Percentiles rank a stretch among this genome's conserved stretches.
Evolutionary conservation across 2,797 vertebrate genomes (phyloP).

Genomic region (Ctenopoma multispine): DNA sequence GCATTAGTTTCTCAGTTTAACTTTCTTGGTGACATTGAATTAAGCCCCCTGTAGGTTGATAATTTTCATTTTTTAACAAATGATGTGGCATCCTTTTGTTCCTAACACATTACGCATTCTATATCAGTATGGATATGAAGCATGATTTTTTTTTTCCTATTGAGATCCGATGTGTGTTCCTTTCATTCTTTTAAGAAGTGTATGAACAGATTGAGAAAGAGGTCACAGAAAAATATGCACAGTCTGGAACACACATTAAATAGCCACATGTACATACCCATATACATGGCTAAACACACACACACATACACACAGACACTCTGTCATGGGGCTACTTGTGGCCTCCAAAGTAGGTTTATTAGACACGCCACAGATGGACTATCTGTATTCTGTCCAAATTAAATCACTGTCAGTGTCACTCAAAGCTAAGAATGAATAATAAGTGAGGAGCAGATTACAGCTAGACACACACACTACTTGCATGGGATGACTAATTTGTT

Average conservation of each 20-base stretch:
- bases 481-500: constrained; percentile 36
- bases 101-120: too few species aligned
- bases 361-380: constrained; percentile 68
- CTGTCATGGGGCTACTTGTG: constrained; percentile 36
- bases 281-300: neutral
- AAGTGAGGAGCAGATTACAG: constrained; percentile 55
- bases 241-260: constrained; percentile 33
- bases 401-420: constrained; percentile 63
- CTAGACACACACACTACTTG: constrained; percentile 32
- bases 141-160: too few species aligned
- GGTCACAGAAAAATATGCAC: constrained; percentile 51
- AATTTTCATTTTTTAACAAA: too few species aligned
- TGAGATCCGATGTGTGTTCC: too few species aligned
- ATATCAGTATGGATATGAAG: too few species aligned
- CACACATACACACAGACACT: constrained; percentile 20
- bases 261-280: constrained; percentile 25
- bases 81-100: too few species aligned
- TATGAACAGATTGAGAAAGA: constrained; percentile 51
- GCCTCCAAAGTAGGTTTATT: constrained; percentile 60
- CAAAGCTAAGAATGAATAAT: constrained; percentile 51
- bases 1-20: too few species aligned
- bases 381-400: constrained; percentile 58
- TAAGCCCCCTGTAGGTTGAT: too few species aligned
- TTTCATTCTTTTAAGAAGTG: too few species aligned
- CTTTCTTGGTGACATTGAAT: too few species aligned